Evolutionary conservation across 2,888 invertebrate genomes (phyloP), one percentile per base, ranked within the genome.

Genomic region (Marronus borbonicus): DNA sequence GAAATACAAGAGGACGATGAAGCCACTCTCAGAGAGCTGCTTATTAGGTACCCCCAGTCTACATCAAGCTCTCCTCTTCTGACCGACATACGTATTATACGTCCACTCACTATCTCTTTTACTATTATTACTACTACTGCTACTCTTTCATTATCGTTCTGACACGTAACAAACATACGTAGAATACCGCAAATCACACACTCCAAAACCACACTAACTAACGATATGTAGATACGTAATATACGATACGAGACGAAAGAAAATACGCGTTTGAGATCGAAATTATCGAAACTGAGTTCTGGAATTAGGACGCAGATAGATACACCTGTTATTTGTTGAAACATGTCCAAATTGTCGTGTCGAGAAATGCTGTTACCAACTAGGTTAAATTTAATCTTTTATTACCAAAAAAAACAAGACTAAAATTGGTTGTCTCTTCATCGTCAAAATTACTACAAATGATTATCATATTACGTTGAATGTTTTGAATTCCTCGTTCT

Each of bases 1-100:
- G 95, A 95, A 91, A 89, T 91, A 90, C 90, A 91, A 89, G 90
- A 90, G 88, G 92, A 92, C 89, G 96, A 96, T 93, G 96, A 96
- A 92, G 95, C 95, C 90, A 96, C 96, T 92, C 94, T 96, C 92
- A 95, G 96, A 93, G 95, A 96, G 94, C 93, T 96, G 92, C 95
- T 96, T 91, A 94, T 96, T 94, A 96, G 96, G 96, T 92, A 90
- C 79, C 72, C 70, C 31, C 31, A 17, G 17, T 44, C 69, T 17
- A 52, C 52, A 44, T 52, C 55, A 70, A 36, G 69, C 65, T 65
- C 49, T 24, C 49, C 17, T 44, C 44, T 5, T 68, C 50, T 50
- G 68, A 20, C 49, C 49, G 50, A 49, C 24, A 68, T 68, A 68
- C 39, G 49, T 68, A 68, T 20, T 68, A 68, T 49, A 68, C 44